phyloP scores from a whole-genome alignment of 2,888 invertebrate species.

The Nemoura dubitans region DNA sequence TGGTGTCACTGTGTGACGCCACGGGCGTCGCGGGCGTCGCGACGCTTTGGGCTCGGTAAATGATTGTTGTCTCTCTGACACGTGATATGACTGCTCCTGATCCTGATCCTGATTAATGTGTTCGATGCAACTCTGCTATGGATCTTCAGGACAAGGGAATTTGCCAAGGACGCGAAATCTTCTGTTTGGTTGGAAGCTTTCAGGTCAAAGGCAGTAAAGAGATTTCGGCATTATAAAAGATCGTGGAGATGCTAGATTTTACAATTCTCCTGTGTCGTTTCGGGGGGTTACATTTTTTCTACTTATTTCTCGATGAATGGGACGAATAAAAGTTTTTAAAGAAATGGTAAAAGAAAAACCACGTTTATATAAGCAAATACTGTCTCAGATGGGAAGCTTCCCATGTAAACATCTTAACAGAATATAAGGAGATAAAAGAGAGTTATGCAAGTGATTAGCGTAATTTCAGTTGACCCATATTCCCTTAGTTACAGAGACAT shows the following conservation, averaged over 20 bases:
- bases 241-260: neutral
- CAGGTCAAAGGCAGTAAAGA: neutral
- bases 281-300: neutral
- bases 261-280: neutral
- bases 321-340: neutral
- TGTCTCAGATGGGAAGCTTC: neutral
- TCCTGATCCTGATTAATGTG: neutral
- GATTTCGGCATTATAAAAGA: conserved; percentile 7
- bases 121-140: neutral
- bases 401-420: neutral
- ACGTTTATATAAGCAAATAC: neutral
- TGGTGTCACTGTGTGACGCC: neutral
- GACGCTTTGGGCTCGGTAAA: neutral
- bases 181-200: neutral
- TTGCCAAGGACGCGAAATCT: neutral
- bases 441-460: neutral
- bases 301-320: neutral
- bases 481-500: neutral
- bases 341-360: neutral
- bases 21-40: neutral
- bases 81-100: neutral
- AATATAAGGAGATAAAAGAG: neutral
- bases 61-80: neutral
- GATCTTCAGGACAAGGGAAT: neutral
- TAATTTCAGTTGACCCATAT: neutral